A percentile compares a stretch with the other conserved stretches of the same genome.
phyloP scores from a whole-genome alignment of 2,888 invertebrate genomes.

The Stenodera caucasica region DNA sequence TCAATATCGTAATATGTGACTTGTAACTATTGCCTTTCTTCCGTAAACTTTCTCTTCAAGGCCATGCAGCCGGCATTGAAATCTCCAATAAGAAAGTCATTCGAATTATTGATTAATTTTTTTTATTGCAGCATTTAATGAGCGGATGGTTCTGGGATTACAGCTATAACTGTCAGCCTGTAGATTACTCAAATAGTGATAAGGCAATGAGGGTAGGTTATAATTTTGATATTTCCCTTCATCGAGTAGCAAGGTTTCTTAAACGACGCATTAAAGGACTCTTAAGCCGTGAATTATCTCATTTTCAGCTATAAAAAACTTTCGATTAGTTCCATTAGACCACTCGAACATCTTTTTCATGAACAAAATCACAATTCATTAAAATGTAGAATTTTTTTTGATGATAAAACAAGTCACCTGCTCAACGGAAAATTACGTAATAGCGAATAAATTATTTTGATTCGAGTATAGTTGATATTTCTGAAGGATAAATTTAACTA shows the following conservation, averaged over 20 bases:
- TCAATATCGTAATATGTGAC: constrained; percentile 34
- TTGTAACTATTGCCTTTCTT: constrained; percentile 30
- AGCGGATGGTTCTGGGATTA: constrained; percentile 93
- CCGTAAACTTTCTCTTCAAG: constrained; percentile 47
- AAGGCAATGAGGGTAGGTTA: constrained; percentile 80
- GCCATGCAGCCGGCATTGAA: constrained; percentile 37
- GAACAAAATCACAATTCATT: too few relatives aligned
- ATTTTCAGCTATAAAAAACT: too few relatives aligned
- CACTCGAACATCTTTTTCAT: too few relatives aligned
- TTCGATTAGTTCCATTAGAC: too few relatives aligned
- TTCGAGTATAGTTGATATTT: too few relatives aligned
- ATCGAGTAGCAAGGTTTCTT: background rate
- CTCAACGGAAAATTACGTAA: too few relatives aligned
- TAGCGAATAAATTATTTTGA: too few relatives aligned
- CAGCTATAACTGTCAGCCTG: constrained; percentile 89
- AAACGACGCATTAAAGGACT: too few relatives aligned
- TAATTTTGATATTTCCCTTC: background rate
- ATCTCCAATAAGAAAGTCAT: constrained; percentile 33
- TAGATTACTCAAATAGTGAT: constrained; percentile 85
- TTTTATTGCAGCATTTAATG: constrained; percentile 76
- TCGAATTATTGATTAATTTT: constrained; percentile 9
- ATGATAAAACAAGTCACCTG: too few relatives aligned
- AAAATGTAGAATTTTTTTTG: too few relatives aligned
- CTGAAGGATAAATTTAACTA: too few relatives aligned
- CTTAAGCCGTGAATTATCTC: too few relatives aligned